These are phyloP conservation scores for Lagopus leucura DNA, from an alignment of 2,113 vertebrate species.

Conservation along the genomic window DNA sequence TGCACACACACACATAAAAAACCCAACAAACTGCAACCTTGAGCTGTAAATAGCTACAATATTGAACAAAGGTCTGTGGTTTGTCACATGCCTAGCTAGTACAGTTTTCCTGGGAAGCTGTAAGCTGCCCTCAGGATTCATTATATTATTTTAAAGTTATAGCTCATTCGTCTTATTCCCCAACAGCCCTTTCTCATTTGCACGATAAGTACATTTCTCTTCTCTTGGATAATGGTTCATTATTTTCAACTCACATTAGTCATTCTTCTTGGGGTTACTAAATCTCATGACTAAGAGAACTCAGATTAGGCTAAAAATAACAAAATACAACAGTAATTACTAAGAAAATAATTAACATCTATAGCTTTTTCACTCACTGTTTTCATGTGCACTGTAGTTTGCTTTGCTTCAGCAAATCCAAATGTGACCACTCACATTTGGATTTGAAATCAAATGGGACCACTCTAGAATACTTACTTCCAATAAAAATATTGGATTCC, in stretches of 20 bases:
- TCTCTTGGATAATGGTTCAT: conserved; percentile 11
- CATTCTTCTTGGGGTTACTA: conserved; percentile 57
- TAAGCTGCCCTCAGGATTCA: not conserved
- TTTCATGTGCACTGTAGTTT: not conserved
- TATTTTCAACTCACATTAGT: conserved; percentile 55
- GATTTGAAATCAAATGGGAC: not conserved
- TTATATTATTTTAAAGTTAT: not conserved
- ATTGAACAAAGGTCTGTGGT: not conserved
- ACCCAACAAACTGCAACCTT: not conserved
- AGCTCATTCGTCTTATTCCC: not conserved
- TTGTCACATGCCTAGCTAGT: not conserved
- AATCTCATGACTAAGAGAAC: conserved; percentile 58
- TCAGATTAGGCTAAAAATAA: conserved; percentile 65
- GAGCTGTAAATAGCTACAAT: not conserved
- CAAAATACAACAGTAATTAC: conserved; percentile 51
- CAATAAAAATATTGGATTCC: not conserved
- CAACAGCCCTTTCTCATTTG: not conserved
- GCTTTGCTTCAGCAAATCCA: conserved; percentile 1
- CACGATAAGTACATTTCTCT: not conserved
- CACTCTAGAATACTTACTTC: not conserved
- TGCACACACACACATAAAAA: not conserved
- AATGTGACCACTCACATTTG: not conserved
- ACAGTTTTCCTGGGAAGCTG: not conserved
- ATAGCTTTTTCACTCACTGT: not conserved
- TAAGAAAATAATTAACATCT: conserved; percentile 38